Evolutionary conservation across 2,888 invertebrate species (phyloP).

Genomic region (Amorpha juglandis): DNA sequence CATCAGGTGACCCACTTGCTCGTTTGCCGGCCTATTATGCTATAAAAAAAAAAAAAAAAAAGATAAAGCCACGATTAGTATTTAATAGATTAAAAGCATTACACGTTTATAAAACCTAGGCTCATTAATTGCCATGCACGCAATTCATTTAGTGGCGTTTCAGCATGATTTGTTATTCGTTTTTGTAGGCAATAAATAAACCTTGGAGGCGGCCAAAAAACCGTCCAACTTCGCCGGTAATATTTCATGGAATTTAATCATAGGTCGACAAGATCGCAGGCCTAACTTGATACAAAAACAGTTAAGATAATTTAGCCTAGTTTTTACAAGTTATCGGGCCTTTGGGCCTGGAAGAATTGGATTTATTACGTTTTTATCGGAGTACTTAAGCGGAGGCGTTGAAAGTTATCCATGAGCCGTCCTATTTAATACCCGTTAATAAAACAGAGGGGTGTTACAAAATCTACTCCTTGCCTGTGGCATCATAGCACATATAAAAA

Average conservation of each 20-base stretch:
- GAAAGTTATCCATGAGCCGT: background rate
- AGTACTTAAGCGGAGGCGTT: background rate
- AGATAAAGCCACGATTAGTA: too few species aligned
- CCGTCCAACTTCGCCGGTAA: constrained; percentile 60
- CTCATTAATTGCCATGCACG: constrained; percentile 6
- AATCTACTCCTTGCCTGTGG: too few species aligned
- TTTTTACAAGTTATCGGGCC: constrained; percentile 19
- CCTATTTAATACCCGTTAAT: background rate
- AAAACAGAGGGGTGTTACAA: too few species aligned
- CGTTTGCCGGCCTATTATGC: too few species aligned
- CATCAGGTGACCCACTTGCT: too few species aligned
- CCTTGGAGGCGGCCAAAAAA: constrained; percentile 61
- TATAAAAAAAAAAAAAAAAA: too few species aligned
- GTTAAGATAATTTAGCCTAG: constrained; percentile 29
- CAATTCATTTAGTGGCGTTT: constrained; percentile 58
- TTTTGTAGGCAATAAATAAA: constrained; percentile 69
- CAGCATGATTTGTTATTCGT: constrained; percentile 66
- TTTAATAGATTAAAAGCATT: background rate
- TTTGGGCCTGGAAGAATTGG: background rate
- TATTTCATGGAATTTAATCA: constrained; percentile 77
- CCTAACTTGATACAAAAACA: constrained; percentile 36
- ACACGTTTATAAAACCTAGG: background rate
- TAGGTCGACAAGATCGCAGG: constrained; percentile 55
- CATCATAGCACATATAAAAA: too few species aligned
- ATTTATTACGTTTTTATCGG: background rate